Conservation (phyloP, 2,113 vertebrate species). For the Dicrurus megarhynchus region DNA sequence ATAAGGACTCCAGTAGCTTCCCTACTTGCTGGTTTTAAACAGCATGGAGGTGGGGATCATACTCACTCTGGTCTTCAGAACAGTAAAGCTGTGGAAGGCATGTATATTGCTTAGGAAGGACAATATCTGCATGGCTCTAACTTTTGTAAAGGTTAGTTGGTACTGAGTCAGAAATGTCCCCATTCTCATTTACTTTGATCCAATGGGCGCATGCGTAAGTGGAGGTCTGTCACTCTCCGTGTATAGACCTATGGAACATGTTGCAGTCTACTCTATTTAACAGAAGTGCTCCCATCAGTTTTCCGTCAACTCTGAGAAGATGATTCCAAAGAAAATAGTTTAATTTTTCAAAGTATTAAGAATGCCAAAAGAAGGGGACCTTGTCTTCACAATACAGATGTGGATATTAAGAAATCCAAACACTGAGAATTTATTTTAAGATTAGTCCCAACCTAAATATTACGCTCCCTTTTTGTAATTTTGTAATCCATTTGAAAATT, state of each 20-base stretch:
- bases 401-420: not conserved
- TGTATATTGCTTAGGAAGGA: not conserved
- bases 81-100: not conserved
- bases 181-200: not conserved
- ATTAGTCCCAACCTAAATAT: not conserved
- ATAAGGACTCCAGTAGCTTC: not conserved
- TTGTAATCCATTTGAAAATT: not conserved
- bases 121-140: not conserved
- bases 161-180: not conserved
- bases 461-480: not conserved
- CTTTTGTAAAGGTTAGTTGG: not conserved
- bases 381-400: not conserved
- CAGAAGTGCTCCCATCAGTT: not conserved
- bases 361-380: not conserved
- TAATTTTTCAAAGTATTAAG: not conserved
- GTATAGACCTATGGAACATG: not conserved
- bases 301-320: not conserved
- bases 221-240: not conserved
- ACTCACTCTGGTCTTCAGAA: not conserved
- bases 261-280: not conserved
- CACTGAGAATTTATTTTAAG: not conserved
- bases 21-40: not conserved
- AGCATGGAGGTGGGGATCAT: not conserved
- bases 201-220: rapidly evolving
- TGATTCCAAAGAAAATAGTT: not conserved